Evolutionary conservation across 2,113 vertebrate genomes (phyloP).

Genomic region (Parus major): DNA sequence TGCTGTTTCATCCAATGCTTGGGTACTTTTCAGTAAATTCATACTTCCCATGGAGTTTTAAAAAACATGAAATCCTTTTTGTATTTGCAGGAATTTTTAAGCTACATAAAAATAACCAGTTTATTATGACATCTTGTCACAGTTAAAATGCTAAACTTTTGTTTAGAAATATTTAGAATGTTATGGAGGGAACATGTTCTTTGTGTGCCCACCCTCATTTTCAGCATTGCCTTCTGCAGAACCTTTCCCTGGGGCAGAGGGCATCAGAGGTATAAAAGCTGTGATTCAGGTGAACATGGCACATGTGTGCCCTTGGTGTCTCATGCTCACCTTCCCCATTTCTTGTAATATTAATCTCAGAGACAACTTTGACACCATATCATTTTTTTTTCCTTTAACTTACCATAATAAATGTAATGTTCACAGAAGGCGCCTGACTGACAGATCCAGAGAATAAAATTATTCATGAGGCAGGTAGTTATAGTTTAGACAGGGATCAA

Average conservation of each 20-base stretch:
- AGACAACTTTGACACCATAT: neutral
- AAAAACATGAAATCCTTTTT: neutral
- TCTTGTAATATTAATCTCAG: neutral
- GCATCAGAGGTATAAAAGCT: neutral
- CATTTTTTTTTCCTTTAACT: neutral
- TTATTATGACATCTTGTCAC: neutral
- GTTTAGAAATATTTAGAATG: neutral
- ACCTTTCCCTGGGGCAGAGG: neutral
- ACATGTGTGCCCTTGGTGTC: neutral
- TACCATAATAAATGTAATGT: neutral
- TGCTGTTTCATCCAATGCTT: neutral
- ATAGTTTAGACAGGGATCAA: neutral
- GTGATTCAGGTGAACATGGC: neutral
- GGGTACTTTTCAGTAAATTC: neutral
- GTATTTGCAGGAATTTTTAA: neutral
- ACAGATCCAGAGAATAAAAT: neutral
- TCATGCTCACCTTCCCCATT: neutral
- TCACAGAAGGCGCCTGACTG: neutral
- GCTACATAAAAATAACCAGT: neutral
- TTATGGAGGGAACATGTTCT: neutral
- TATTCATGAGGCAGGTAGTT: neutral
- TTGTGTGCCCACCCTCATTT: accelerated
- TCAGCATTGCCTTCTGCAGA: neutral
- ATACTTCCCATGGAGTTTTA: neutral
- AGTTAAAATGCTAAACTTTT: neutral